These are phyloP conservation scores for Silvanus unidentatus DNA, from an alignment of 2,888 invertebrate genomes.

Conservation along the genomic window DNA sequence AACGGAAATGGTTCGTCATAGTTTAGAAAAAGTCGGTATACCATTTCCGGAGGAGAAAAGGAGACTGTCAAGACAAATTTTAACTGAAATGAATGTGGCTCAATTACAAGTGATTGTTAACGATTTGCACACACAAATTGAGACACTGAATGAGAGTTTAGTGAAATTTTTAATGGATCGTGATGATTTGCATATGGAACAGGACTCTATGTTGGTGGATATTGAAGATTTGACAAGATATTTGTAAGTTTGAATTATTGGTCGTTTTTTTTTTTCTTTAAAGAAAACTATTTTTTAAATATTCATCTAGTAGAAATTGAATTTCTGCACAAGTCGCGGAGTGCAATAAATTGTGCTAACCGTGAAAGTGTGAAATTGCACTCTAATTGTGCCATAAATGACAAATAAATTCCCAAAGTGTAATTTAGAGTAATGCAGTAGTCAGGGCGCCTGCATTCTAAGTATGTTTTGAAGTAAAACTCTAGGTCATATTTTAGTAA, in stretches of 20 bases:
- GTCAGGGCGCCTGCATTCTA: too few species aligned
- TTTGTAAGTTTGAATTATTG: conserved; percentile 56
- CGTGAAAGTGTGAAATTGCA: too few species aligned
- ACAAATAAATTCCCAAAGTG: neutral
- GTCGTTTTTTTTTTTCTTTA: neutral
- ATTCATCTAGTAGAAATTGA: too few species aligned
- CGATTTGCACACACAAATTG: conserved; percentile 90
- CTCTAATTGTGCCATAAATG: too few species aligned
- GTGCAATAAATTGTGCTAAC: too few species aligned
- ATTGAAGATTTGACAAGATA: conserved; percentile 92
- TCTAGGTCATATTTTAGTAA: too few species aligned
- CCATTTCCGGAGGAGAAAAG: conserved; percentile 77
- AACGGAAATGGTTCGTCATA: conserved; percentile 77
- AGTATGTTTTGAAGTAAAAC: too few species aligned
- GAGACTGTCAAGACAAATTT: conserved; percentile 74
- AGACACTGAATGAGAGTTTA: conserved; percentile 82
- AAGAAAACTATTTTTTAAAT: too few species aligned
- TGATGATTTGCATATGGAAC: conserved; percentile 95
- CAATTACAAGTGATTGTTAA: conserved; percentile 92
- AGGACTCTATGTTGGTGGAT: conserved; percentile 95
- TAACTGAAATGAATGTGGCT: conserved; percentile 90
- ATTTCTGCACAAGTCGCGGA: too few species aligned
- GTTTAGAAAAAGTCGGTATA: conserved; percentile 75
- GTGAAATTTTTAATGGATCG: conserved; percentile 85
- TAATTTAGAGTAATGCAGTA: neutral